Base-by-base conservation (phyloP, 1,140 invertebrate genomes). In the Lutraria rhynchaena region DNA sequence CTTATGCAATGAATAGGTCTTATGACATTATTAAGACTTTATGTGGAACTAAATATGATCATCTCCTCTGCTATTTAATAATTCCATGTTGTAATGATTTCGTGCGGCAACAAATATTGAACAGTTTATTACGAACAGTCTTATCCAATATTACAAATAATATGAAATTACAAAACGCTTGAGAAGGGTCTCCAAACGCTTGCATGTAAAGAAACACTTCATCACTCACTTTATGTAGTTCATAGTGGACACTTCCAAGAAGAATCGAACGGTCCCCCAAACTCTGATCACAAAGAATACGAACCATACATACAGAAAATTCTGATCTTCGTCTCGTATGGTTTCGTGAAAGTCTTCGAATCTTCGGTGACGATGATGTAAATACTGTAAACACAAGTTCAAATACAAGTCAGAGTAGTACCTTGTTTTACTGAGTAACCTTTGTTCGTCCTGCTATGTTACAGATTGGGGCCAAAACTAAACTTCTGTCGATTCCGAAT, bases 121-220 rank as follows among this genome's bases (percentile, higher is more conserved):
- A 5, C 5, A 67, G 19, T 11, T 67, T 17, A 4, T 1, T 1
- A 24, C 67, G 27, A 13, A 75, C 57, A 3, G 29, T n/a, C 11
- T 29, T 60, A 24, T 75, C 71, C 33, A 60, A 3, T 19, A 75
- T 41, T n/a, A 53, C 58, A 15, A 75, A 57, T 24, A 75, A 27
- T 15, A 75, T 61, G 22, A 29, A 58, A 33, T 75, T 75, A 27
- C 53, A 58, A 24, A 75, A 75, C 7, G 71, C 71, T 44, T 75
- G 71, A 44, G 53, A 29, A 24, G 71, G 71, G 29, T 75, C 71
- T 13, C 71, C 71, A 24, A 75, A 15, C 7, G 71, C 71, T 22
- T 75, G 71, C 24, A 75, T 29, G n/a, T 71, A 49, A 24, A 71
- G 15, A 15, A 71, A 57, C 7, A 55, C 49, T 22, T 35, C 11